Conservation (phyloP, 2,113 vertebrate genomes). For the Microcebus tavaratra region DNA sequence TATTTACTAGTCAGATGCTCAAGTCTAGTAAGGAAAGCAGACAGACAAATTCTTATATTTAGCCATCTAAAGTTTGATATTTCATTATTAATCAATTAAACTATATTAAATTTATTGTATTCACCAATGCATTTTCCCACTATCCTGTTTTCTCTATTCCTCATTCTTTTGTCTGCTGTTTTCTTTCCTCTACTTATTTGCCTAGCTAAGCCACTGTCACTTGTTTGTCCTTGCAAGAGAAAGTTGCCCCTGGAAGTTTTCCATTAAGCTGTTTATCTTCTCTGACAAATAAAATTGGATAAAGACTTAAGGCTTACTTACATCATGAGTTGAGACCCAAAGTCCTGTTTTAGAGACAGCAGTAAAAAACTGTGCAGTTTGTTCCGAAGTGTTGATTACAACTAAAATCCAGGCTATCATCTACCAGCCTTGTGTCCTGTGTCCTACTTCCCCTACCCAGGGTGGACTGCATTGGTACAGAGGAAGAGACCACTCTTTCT, state of each 20-base stretch:
- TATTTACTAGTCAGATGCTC: background rate
- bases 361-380: background rate
- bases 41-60: background rate
- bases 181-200: background rate
- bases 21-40: background rate
- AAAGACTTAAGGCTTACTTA: background rate
- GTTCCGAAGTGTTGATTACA: background rate
- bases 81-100: background rate
- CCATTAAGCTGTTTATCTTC: background rate
- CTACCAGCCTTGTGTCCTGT: background rate
- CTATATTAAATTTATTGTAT: background rate
- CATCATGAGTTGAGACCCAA: background rate
- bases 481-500: background rate
- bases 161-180: background rate
- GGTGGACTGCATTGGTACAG: background rate
- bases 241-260: background rate
- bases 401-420: background rate
- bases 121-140: background rate
- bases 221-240: background rate
- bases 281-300: background rate
- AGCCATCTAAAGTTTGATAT: background rate
- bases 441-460: fast-evolving
- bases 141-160: background rate
- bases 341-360: background rate
- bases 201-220: background rate